phyloP scores from a whole-genome alignment of 64 coral and sea anemone species.

The Catalaphyllia jardinei region DNA sequence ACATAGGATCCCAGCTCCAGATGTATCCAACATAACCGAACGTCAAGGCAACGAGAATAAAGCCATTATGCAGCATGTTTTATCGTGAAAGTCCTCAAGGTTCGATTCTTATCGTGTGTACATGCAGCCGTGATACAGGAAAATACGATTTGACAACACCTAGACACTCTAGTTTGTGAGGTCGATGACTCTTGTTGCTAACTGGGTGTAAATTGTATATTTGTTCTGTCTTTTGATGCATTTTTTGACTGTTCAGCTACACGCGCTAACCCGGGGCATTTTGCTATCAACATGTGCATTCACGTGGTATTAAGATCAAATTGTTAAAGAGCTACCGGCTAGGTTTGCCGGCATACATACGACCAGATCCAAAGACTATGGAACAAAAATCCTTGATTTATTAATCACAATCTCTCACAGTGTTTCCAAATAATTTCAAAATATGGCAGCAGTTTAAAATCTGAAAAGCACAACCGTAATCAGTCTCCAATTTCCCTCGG shows the following conservation, averaged over 20 bases:
- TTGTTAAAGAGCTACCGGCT: neutral
- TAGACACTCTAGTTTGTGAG: neutral
- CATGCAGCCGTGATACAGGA: neutral
- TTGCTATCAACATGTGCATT: neutral
- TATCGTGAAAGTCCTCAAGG: neutral
- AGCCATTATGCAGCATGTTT: neutral
- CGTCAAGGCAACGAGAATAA: neutral
- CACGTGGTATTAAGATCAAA: neutral
- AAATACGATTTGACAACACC: neutral
- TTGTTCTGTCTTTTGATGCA: neutral
- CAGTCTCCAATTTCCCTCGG: too few species aligned
- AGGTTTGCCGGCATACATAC: neutral
- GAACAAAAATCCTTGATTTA: neutral
- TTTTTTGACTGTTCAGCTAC: slow-evolving; percentile 3
- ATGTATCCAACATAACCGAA: neutral
- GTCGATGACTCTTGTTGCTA: slow-evolving; percentile 12
- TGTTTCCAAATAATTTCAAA: too few species aligned
- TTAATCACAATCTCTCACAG: too few species aligned
- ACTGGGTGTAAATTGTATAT: slow-evolving; percentile 31
- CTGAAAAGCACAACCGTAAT: too few species aligned
- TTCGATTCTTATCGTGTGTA: neutral
- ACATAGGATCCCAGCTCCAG: neutral
- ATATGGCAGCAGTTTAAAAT: too few species aligned
- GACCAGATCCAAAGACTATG: neutral
- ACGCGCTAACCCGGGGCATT: neutral